Evolutionary conservation across 2,797 vertebrate species (phyloP), one percentile per base, ranked within the genome.

Genomic region (Urophycis tenuis): DNA sequence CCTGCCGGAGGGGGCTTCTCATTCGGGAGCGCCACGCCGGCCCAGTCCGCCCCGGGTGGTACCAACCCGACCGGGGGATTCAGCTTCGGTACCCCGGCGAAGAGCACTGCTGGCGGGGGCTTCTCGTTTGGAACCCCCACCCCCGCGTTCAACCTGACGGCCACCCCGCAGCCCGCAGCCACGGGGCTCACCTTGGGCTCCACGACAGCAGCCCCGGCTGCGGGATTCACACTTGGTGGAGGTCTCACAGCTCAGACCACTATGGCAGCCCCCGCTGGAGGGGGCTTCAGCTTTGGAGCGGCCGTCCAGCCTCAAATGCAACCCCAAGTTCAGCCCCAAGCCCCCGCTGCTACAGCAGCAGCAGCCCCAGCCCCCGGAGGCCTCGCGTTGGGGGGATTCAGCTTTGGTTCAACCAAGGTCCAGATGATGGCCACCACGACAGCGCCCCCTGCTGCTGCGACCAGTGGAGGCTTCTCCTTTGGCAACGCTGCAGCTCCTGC

Each of bases 101-200:
- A 91, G 79, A 88, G 78, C 80, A 77, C 89, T 0, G 17, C 85
- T 31, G 71, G 75, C 0, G 83, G 87, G 1, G 90, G 89, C 2
- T 95, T 96, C 81, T 92, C 86, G 0, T 95, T 95, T 36, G 94
- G 93, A 64, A 83, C 87, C 7, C 78, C 93, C 7, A 33, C 90
- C 0, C 83, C 92, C 0, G 94, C 95, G 10, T 85, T 96, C 5
- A 93, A 79, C 75, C 79, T 95, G 74, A 86, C 87, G 9, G 2
- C 89, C 0, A 29, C 92, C 15, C 17, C 94, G 77, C 90, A 90
- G 2, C 75, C 92, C 0, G 81, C 84, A 0, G 36, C 82, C 3
- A 53, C 92, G 0, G 78, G 91, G 19, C 86, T 95, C 75, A 88
- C 90, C 0, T 84, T 96, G 0, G 91, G 92, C 6, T 80, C 90